Percentiles rank a stretch among this genome's conserved stretches.
These are phyloP conservation scores for Phrixothrix hirtus DNA, from an alignment of 2,888 invertebrate species.

Conservation along the genomic window DNA sequence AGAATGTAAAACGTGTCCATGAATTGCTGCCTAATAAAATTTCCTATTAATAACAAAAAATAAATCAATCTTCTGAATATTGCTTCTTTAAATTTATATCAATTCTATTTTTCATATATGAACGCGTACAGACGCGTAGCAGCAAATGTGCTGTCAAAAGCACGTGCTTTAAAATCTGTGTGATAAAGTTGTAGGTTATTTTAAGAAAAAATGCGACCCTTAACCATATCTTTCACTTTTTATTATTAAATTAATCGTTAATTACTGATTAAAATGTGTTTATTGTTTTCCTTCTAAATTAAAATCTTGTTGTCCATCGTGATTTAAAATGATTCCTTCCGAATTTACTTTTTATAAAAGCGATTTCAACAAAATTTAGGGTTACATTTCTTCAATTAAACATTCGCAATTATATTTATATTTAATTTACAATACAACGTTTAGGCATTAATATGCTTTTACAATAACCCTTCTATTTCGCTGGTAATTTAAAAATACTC, in stretches of 20 bases:
- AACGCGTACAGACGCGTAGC: slow-evolving; percentile 29
- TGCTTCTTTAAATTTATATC: slow-evolving; percentile 29
- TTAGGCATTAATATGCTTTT: no score
- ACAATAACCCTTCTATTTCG: no score
- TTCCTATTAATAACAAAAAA: slow-evolving; percentile 16
- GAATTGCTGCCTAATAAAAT: no score
- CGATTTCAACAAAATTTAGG: neutral
- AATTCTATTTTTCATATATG: slow-evolving; percentile 30
- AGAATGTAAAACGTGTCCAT: no score
- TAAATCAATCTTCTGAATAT: slow-evolving; percentile 30
- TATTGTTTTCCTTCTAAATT: neutral
- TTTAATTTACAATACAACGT: no score
- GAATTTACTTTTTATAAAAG: neutral
- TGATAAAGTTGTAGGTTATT: slow-evolving; percentile 25
- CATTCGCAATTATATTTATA: no score
- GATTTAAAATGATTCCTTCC: neutral
- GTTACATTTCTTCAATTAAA: no score
- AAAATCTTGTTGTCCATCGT: neutral
- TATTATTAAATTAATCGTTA: slow-evolving; percentile 15
- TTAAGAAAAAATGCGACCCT: slow-evolving; percentile 6
- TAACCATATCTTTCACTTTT: slow-evolving; percentile 6
- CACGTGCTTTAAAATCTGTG: slow-evolving; percentile 21
- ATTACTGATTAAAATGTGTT: slow-evolving; percentile 7
- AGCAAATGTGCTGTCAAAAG: slow-evolving; percentile 30
- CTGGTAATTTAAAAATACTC: no score